Conservation (phyloP, 1,140 invertebrate genomes). For the Episyrphus balteatus region DNA sequence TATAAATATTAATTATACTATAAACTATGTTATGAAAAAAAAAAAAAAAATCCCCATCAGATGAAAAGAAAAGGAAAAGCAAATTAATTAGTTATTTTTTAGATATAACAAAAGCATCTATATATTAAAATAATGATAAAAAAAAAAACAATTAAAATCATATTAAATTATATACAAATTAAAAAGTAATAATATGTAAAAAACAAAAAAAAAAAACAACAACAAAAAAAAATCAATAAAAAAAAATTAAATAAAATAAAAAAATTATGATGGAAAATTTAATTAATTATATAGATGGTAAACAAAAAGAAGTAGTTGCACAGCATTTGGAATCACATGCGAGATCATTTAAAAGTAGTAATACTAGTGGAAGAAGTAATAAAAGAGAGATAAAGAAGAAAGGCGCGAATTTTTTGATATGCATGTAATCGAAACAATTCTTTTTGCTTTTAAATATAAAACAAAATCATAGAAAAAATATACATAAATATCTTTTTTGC, state of each 20-base stretch:
- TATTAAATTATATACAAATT: not conserved
- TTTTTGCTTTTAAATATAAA: too few species aligned
- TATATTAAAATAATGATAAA: not conserved
- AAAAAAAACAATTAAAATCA: not conserved
- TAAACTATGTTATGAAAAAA: not conserved
- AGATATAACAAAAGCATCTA: conserved; percentile 3
- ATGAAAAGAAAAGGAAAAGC: not conserved
- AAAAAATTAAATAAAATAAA: not conserved
- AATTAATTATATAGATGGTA: not conserved
- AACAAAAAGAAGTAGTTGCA: too few species aligned
- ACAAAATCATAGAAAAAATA: too few species aligned
- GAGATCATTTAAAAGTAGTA: too few species aligned
- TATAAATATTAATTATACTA: not conserved
- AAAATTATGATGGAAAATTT: not conserved
- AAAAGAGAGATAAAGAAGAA: too few species aligned
- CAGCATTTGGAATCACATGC: too few species aligned
- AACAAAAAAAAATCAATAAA: not conserved
- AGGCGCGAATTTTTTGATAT: too few species aligned
- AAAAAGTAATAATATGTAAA: not conserved
- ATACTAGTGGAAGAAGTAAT: too few species aligned
- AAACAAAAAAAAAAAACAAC: not conserved
- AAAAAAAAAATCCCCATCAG: not conserved
- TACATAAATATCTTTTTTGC: too few species aligned
- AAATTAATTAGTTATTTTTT: not conserved
- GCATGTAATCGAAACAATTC: too few species aligned